A percentile compares a stretch with the other conserved stretches of the same genome.
Evolutionary conservation across 2,113 vertebrate species (phyloP).

Genomic region (Catharus bicknelli): DNA sequence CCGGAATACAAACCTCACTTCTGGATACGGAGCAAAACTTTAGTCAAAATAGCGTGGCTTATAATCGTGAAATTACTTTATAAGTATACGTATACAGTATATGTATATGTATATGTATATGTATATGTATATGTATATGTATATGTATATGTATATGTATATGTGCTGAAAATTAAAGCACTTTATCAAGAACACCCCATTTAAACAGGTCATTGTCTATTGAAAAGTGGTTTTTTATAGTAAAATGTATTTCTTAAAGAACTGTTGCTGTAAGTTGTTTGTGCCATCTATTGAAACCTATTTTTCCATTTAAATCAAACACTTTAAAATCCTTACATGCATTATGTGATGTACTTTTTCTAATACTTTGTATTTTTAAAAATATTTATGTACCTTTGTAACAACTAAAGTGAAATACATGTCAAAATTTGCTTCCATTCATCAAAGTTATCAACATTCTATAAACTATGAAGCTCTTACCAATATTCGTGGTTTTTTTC

Average conservation of each 20-base stretch:
- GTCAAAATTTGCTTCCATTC: neutral
- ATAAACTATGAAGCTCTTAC: neutral
- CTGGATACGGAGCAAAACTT: too few relatives aligned
- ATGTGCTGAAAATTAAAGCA: neutral
- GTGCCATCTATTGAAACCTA: neutral
- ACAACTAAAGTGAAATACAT: neutral
- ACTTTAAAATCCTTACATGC: neutral
- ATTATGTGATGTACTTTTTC: neutral
- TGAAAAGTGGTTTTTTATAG: neutral
- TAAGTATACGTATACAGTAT: neutral
- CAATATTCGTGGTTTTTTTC: neutral
- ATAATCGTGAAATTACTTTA: too few relatives aligned
- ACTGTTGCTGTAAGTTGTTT: neutral
- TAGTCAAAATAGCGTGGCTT: too few relatives aligned
- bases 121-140: rapidly evolving
- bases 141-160: rapidly evolving
- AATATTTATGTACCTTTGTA: neutral
- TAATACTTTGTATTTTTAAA: neutral
- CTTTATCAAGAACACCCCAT: neutral
- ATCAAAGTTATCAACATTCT: neutral
- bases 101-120: rapidly evolving
- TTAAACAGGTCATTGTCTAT: neutral
- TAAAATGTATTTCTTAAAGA: neutral
- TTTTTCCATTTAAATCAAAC: neutral
- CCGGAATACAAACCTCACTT: too few relatives aligned